phyloP scores from a whole-genome alignment of 2,797 vertebrate species.

The Rhinophrynus dorsalis region DNA sequence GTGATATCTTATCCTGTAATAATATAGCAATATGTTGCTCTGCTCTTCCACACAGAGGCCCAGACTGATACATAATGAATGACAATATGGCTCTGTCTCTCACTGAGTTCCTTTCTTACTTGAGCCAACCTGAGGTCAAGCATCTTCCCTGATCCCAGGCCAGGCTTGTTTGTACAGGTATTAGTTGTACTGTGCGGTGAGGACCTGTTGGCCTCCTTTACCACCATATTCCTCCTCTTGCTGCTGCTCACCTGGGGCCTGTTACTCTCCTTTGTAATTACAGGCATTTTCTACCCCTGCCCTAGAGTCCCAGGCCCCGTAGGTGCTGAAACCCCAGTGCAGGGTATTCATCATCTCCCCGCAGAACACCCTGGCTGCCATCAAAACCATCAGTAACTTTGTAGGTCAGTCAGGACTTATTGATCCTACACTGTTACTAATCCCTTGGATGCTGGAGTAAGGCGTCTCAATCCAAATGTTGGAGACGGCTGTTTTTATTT shows the following conservation, averaged over 20 bases:
- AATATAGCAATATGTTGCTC: too few species aligned
- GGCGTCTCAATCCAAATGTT: too few species aligned
- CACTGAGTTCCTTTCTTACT: background rate
- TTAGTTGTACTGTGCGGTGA: conserved; percentile 76
- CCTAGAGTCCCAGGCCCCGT: conserved; percentile 63
- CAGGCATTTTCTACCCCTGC: conserved; percentile 75
- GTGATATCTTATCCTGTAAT: too few species aligned
- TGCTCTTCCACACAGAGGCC: too few species aligned
- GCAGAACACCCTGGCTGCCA: conserved; percentile 91
- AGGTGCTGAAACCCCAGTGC: conserved; percentile 74
- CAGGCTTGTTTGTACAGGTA: background rate
- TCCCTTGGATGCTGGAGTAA: too few species aligned
- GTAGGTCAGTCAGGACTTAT: too few species aligned
- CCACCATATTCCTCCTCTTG: conserved; percentile 67
- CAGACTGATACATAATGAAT: background rate
- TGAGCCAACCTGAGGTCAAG: too few species aligned
- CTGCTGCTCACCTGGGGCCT: conserved; percentile 77
- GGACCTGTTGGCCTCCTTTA: conserved; percentile 69
- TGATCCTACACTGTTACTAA: too few species aligned
- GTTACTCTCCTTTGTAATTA: conserved; percentile 68
- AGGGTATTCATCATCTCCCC: conserved; percentile 78
- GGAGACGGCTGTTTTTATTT: too few species aligned
- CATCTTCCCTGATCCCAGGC: too few species aligned
- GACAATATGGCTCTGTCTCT: conserved; percentile 45
- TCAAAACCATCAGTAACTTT: conserved; percentile 75